These are phyloP conservation scores for Isaurus tuberculatus DNA, from an alignment of 92 coral and sea anemone species.

Conservation along the genomic window DNA sequence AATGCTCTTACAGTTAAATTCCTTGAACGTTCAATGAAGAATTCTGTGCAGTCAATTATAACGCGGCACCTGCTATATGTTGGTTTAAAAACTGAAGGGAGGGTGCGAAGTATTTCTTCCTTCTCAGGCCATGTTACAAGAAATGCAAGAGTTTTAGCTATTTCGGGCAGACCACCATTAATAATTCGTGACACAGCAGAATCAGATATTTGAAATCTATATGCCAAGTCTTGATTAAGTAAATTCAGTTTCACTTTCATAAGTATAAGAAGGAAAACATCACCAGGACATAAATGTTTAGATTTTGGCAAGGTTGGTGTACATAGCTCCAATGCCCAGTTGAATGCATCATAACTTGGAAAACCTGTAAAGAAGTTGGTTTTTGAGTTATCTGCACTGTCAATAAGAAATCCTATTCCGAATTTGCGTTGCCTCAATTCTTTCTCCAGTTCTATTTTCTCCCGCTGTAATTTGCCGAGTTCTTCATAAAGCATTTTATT, in stretches of 20 bases:
- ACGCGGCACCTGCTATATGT: constrained; percentile 51
- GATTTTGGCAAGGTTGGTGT: constrained; percentile 33
- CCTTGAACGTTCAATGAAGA: constrained; percentile 57
- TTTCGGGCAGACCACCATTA: constrained; percentile 43
- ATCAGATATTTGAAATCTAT: constrained; percentile 45
- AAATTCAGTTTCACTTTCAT: constrained; percentile 46
- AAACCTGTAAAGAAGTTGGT: constrained; percentile 37
- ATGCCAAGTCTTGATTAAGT: constrained; percentile 52
- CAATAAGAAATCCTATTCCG: constrained; percentile 14
- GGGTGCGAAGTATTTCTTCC: constrained; percentile 35
- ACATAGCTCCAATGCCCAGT: constrained; percentile 35
- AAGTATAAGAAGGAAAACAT: constrained; percentile 45
- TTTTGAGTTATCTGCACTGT: constrained; percentile 17
- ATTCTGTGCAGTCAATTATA: constrained; percentile 67
- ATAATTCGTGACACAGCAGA: constrained; percentile 26
- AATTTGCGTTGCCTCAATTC: constrained; percentile 30
- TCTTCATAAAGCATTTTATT: constrained; percentile 43
- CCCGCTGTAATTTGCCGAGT: constrained; percentile 29
- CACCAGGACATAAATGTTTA: constrained; percentile 30
- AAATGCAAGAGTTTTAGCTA: constrained; percentile 32
- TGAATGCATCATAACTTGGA: constrained; percentile 35
- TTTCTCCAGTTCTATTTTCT: constrained; percentile 24
- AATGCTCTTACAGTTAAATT: constrained; percentile 60
- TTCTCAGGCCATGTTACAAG: constrained; percentile 55
- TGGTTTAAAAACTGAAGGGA: constrained; percentile 55